Conservation (phyloP, 2,888 invertebrate genomes). For the Hyalella azteca region DNA sequence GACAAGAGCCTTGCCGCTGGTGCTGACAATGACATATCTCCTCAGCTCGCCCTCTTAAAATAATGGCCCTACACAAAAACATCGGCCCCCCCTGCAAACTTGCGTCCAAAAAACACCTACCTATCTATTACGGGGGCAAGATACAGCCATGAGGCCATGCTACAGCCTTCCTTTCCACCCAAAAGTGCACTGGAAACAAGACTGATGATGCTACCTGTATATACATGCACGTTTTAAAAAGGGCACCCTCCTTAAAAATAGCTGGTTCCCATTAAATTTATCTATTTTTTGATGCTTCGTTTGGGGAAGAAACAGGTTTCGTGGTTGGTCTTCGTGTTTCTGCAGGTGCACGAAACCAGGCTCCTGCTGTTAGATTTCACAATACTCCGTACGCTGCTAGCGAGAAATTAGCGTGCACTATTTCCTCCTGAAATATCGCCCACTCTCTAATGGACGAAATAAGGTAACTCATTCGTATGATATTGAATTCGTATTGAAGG, state of each 20-base stretch:
- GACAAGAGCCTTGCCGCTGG: conserved; percentile 27
- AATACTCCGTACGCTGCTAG: too few relatives aligned
- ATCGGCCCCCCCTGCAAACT: conserved; percentile 2
- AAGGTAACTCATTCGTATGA: too few relatives aligned
- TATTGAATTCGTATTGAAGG: too few relatives aligned
- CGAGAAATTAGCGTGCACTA: too few relatives aligned
- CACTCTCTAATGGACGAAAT: too few relatives aligned
- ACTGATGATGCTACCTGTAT: conserved; percentile 16
- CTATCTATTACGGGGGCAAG: conserved; percentile 31
- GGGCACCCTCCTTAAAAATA: background rate
- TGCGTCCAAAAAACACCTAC: conserved; percentile 8
- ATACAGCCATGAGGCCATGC: conserved; percentile 30
- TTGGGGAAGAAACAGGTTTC: background rate
- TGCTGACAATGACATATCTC: conserved; percentile 27
- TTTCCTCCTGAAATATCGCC: too few relatives aligned
- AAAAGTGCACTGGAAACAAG: conserved; percentile 32
- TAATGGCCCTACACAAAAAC: conserved; percentile 36
- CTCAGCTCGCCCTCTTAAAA: conserved; percentile 30
- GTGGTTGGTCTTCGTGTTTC: conserved; percentile 23
- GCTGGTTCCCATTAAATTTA: background rate
- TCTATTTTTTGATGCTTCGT: conserved; percentile 20
- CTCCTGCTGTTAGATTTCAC: too few relatives aligned
- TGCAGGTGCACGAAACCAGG: conserved; percentile 7
- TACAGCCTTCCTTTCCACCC: background rate
- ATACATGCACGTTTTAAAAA: background rate